Conservation (phyloP, 2,113 vertebrate species). For the Nothoprocta pentlandii region DNA sequence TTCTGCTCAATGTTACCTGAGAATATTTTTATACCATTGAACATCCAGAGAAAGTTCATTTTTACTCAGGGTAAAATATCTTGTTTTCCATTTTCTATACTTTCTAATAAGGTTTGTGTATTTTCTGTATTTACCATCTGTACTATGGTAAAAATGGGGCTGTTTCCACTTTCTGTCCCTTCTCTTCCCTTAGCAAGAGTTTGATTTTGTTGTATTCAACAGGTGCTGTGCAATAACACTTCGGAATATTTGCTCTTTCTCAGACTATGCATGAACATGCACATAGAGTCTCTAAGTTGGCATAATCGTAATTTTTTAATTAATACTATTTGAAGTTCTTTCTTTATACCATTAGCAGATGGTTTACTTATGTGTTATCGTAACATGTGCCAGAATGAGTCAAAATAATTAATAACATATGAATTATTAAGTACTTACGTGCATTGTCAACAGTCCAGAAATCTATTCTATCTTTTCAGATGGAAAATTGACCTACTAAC, state of each 20-base stretch:
- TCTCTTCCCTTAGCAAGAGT: neutral
- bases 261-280: neutral
- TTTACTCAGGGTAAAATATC: neutral
- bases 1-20: neutral
- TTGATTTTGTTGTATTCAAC: neutral
- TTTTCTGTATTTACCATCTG: neutral
- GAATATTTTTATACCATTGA: neutral
- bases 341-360: slow-evolving; percentile 70
- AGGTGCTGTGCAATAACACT: neutral
- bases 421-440: slow-evolving; percentile 73
- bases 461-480: slow-evolving; percentile 49
- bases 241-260: slow-evolving; percentile 4
- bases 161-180: neutral
- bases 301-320: slow-evolving; percentile 53
- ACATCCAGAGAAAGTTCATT: neutral
- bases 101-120: neutral
- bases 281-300: slow-evolving; percentile 7
- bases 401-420: slow-evolving; percentile 77
- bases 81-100: neutral
- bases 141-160: neutral
- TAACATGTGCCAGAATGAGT: slow-evolving; percentile 43
- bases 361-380: slow-evolving; percentile 60
- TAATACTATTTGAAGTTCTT: slow-evolving; percentile 57
- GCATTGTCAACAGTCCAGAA: slow-evolving; percentile 53
- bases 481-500: slow-evolving; percentile 35